Evolutionary conservation across 2,113 vertebrate genomes (phyloP), one percentile per base, ranked within the genome.

Genomic region (Phodopus roborovskii): DNA sequence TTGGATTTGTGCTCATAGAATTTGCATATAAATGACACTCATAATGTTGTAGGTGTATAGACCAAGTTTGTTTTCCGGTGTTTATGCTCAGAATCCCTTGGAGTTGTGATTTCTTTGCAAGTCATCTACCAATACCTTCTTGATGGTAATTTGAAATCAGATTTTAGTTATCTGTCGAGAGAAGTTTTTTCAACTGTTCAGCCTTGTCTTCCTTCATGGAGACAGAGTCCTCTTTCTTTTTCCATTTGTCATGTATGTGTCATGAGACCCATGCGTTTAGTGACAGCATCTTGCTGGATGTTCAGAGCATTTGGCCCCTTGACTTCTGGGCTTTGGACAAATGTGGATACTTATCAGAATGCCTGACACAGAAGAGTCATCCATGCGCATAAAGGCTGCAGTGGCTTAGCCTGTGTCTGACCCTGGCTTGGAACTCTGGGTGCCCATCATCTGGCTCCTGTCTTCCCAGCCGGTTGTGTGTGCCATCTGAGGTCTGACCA

Each of bases 81-180:
- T 64, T 82, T 86, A 60, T 70, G n/a, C 56, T 82, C 64, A 95
- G 58, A 56, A 75, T 89, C 24, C 33, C 88, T 68, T 94, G 66
- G 30, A 58, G 12, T 78, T 92, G 83, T 48, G 73, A 60, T 36
- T 94, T n/a, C 73, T 79, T 19, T 26, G 20, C 45, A 45, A 73
- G 17, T 73, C 56, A 56, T 11, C 73, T 45, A 56, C 3, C 90
- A 62, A 39, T 91, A 66, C 33, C 88, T 64, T 50, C 70, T 58
- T 58, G 84, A 85, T 74, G 30, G 17, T 74, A 33, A 64, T 78
- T 88, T 73, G 12, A 68, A 58, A 50, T 62, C 16, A 88, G 8
- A 45, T 91, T 73, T 93, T 77, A 62, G 48, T 45, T 62, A 33
- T 64, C 60, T 82, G 11, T 88, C 66, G 36, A 22, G 78, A 50